Percentiles rank a stretch among this genome's conserved stretches.
phyloP scores from a whole-genome alignment of 64 coral and sea anemone species.

The Montipora foliosa region DNA sequence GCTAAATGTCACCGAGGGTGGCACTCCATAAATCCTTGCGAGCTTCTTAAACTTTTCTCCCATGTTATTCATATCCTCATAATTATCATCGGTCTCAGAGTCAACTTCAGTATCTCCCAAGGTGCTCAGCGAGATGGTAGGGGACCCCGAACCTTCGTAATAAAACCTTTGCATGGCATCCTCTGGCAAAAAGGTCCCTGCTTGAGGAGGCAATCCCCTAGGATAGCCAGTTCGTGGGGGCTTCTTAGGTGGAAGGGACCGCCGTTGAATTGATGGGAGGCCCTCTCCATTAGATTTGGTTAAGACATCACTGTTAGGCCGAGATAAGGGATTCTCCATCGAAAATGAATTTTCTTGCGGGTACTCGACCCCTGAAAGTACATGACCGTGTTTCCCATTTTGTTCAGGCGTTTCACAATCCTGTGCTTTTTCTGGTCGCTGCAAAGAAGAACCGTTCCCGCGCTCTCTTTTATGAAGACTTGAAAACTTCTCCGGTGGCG shows the following conservation, averaged over 20 bases:
- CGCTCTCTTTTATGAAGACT: conserved; percentile 31
- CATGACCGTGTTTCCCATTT: neutral
- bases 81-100: conserved; percentile 44
- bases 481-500: conserved; percentile 5
- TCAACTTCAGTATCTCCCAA: conserved; percentile 67
- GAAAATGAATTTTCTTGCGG: neutral
- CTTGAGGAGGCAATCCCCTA: conserved; percentile 7
- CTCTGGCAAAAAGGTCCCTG: conserved; percentile 65
- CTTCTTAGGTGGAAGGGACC: conserved; percentile 20
- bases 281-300: neutral
- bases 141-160: conserved; percentile 88
- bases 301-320: conserved; percentile 13
- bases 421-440: neutral
- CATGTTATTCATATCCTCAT: conserved; percentile 67
- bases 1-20: conserved; percentile 76
- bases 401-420: neutral
- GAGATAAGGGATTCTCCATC: conserved; percentile 17
- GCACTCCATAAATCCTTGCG: conserved; percentile 76
- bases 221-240: conserved; percentile 14
- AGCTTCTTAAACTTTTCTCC: conserved; percentile 84
- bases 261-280: neutral
- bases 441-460: conserved; percentile 27
- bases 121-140: conserved; percentile 79
- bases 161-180: conserved; percentile 70
- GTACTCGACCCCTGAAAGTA: neutral